A percentile compares a stretch with the other conserved stretches of the same genome.
phyloP scores from a whole-genome alignment of 2,888 invertebrate species.

The Girardia tigrina region DNA sequence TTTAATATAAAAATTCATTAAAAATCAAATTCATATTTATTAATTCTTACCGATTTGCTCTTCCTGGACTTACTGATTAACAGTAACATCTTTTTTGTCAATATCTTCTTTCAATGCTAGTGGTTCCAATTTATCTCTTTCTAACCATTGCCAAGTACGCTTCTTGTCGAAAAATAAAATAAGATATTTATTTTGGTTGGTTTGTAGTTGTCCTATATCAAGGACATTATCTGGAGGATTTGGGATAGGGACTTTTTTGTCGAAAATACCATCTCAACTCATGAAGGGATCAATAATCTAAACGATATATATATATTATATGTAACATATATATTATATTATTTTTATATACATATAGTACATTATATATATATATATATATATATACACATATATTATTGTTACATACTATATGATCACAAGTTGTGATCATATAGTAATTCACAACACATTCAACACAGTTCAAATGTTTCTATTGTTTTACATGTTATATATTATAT shows the following conservation, averaged over 20 bases:
- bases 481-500: too few relatives aligned
- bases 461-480: too few relatives aligned
- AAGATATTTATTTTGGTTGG: constrained; percentile 57
- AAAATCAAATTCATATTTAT: not conserved
- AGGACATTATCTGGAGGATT: constrained; percentile 81
- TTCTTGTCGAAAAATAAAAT: constrained; percentile 88
- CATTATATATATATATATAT: too few relatives aligned
- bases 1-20: not conserved
- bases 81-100: constrained; percentile 24
- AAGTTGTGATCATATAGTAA: too few relatives aligned
- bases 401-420: too few relatives aligned
- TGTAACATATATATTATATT: too few relatives aligned
- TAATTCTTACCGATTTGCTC: constrained; percentile 18
- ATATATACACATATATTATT: too few relatives aligned
- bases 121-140: constrained; percentile 73
- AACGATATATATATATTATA: constrained; percentile 37
- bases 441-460: too few relatives aligned
- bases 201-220: constrained; percentile 54
- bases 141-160: constrained; percentile 88
- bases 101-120: constrained; percentile 48
- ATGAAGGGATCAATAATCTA: constrained; percentile 80
- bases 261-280: constrained; percentile 70
- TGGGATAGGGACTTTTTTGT: constrained; percentile 82
- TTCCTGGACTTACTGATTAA: not conserved
- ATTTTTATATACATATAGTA: too few relatives aligned